Base-by-base conservation (phyloP, 1,140 invertebrate species). In the Bombus fervidus region DNA sequence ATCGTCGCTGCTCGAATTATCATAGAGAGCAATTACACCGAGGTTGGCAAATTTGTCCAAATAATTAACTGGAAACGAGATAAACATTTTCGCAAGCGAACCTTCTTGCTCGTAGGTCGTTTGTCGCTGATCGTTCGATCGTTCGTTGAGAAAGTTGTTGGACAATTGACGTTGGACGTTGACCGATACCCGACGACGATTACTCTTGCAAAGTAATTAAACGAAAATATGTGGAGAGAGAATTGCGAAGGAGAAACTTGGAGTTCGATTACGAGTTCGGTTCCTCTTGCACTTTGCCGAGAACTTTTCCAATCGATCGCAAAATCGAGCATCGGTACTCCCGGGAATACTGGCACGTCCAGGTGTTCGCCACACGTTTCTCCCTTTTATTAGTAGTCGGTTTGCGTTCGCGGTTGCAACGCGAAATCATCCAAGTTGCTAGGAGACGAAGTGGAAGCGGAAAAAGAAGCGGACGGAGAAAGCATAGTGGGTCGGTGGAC, bases 241-340 rank as follows among this genome's bases (percentile, higher is more conserved):
- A 39, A 10, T 2, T 0, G 28, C 39, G 72, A 41, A 8, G 34
- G 34, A 25, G 53, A 59, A 37, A 59, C 25, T 59, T 39, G 12
- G 5, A 59, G 53, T 76, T 76, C 8, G 47, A 59, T 59, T n/a
- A 28, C 18, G 47, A 53, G n/a, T 66, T 66, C 47, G 34, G 25
- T n/a, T 59, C 25, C 43, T 59, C 74, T 18, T 25, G 31, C 43
- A 57, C 9, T 34, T 39, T 1, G 68, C 28, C 39, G 25, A 12
- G 4, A 76, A 76, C 53, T 76, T 76, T 76, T 59, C 74, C 74
- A 18, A 59, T 76, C 53, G 74, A 59, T 76, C 53, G 47, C 4
- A 1, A 37, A 37, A 76, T 76, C 74, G 74, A 76, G 25, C 31
- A 8, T 34, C 9, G 57, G 6, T 28, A 5, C 73, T 53, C n/a